Percentiles rank a stretch among this genome's conserved stretches.
Evolutionary conservation across 2,113 vertebrate genomes (phyloP).

Genomic region (Petromus typicus): DNA sequence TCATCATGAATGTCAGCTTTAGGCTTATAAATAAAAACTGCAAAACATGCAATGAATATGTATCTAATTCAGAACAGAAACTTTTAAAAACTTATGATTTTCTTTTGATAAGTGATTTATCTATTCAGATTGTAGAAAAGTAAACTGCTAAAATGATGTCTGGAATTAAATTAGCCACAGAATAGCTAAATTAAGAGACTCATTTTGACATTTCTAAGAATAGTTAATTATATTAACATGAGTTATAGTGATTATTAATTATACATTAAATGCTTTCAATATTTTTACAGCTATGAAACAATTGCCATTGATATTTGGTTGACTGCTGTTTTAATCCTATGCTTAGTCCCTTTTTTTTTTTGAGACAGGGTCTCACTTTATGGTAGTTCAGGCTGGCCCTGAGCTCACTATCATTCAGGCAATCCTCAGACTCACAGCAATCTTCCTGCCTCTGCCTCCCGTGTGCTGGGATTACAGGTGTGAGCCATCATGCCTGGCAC

Average conservation of each 20-base stretch:
- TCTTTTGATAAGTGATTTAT: not conserved
- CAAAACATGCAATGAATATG: not conserved
- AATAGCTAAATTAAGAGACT: not conserved
- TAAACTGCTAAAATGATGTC: not conserved
- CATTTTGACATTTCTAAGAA: not conserved
- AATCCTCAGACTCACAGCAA: too few relatives aligned
- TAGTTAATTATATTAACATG: not conserved
- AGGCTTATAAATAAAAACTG: conserved; percentile 20
- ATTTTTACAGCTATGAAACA: not conserved
- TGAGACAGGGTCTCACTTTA: too few relatives aligned
- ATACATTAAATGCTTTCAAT: not conserved
- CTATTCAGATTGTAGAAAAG: not conserved
- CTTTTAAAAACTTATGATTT: not conserved
- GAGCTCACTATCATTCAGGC: too few relatives aligned
- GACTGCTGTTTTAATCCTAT: not conserved
- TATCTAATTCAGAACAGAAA: not conserved
- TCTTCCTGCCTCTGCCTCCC: too few relatives aligned
- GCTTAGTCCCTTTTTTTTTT: too few relatives aligned
- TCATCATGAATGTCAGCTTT: not conserved
- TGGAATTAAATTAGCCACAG: conserved; percentile 15
- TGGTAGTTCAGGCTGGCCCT: too few relatives aligned
- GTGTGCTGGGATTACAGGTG: too few relatives aligned
- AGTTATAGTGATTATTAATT: not conserved
- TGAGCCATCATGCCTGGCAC: too few relatives aligned
- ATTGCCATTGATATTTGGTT: not conserved